Evolutionary conservation across 2,888 invertebrate species (phyloP), one percentile per base, ranked within the genome.

Genomic region (Diaphora mendica): DNA sequence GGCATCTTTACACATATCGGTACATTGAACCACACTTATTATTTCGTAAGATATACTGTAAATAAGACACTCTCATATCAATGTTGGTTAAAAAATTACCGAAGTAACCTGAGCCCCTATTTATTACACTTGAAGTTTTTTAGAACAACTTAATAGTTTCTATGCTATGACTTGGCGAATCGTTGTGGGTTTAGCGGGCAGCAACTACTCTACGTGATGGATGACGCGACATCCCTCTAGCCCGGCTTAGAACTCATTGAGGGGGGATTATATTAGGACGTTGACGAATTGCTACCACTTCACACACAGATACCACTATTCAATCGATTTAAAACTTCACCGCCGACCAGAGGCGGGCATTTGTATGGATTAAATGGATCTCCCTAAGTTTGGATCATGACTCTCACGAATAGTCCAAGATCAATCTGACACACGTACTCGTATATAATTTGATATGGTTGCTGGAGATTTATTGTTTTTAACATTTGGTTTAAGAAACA

Each of bases 241-340:
- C 87, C 90, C 86, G 90, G 93, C 93, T 93, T 92, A 93, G 90
- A 90, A 90, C 92, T 93, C 94, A 94, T 93, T 93, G 93, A 93
- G 91, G 91, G 89, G 88, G 94, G 94, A 94, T 95, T 95, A 95
- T 92, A 91, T 89, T 87, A 88, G 86, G 94, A 94, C 95, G 91
- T 94, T 94, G 94, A 95, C 93, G 93, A 91, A 95, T 95, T 91
- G 92, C 92, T 86, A 87, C 86, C 87, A 89, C 91, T 91, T 88
- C 87, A 90, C 91, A 90, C 89, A 90, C 89, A 92, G 92, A 92
- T 93, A 93, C 80, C 85, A 90, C 91, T 91, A 91, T 93, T 91
- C 91, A 92, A 93, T 93, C 91, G 92, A 91, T 94, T 94, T 94
- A 93, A 94, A 94, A 94, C 91, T 88, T 87, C 82, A 77, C 84